Conservation (phyloP, 2,797 vertebrate species). For the Mallotus villosus region DNA sequence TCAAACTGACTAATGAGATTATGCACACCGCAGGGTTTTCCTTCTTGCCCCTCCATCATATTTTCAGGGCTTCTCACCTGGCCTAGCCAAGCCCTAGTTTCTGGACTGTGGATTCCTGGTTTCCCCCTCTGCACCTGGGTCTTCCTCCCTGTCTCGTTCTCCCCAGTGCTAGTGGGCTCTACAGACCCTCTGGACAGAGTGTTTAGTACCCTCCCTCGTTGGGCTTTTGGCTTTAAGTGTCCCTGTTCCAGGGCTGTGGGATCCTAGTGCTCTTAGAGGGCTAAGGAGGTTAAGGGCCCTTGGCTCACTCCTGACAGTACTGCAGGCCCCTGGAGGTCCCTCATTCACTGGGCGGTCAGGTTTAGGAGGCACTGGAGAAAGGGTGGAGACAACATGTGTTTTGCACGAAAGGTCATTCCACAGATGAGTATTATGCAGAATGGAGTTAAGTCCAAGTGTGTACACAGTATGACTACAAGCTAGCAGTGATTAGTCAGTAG, state of each 20-base stretch:
- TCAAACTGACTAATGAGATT: constrained; percentile 57
- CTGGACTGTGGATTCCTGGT: constrained; percentile 37
- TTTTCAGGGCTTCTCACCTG: constrained; percentile 40
- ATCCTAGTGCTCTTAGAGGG: no score
- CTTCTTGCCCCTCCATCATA: constrained; percentile 41
- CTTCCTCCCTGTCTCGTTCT: constrained; percentile 29
- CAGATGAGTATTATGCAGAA: background rate
- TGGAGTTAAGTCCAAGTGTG: no score
- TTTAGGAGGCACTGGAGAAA: constrained; percentile 50
- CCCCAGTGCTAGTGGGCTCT: no score
- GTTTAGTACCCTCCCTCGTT: no score
- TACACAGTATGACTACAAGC: no score
- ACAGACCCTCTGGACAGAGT: no score
- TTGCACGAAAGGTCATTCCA: no score
- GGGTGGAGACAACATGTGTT: background rate
- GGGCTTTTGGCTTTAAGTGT: no score
- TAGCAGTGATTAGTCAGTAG: no score
- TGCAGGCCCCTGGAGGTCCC: constrained; percentile 30
- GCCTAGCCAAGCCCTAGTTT: constrained; percentile 53
- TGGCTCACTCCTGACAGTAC: constrained; percentile 40
- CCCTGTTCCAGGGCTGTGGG: no score
- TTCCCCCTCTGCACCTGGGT: constrained; percentile 50
- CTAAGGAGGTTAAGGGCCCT: background rate
- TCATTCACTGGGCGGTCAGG: constrained; percentile 34
- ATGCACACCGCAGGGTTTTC: constrained; percentile 61